phyloP scores from a whole-genome alignment of 2,888 invertebrate species.

The Tridacna gigas region DNA sequence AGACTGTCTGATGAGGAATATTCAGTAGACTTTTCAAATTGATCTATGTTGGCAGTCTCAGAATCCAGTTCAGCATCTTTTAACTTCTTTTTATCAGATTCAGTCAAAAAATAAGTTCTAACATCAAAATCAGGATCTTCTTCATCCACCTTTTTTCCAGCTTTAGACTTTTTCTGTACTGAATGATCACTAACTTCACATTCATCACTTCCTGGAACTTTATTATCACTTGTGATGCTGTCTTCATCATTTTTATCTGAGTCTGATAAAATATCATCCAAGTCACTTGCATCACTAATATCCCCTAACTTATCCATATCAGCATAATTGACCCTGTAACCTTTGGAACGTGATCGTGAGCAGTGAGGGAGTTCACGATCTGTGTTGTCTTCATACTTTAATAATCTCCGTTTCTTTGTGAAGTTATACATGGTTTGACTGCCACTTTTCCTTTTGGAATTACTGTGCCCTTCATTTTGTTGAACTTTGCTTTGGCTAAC shows the following conservation, averaged over 20 bases:
- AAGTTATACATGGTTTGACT: background rate
- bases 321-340: slow-evolving; percentile 3
- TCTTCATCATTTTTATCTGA: background rate
- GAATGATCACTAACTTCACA: background rate
- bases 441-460: background rate
- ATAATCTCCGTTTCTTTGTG: background rate
- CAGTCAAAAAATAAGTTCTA: no score
- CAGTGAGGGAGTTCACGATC: background rate
- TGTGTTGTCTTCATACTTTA: background rate
- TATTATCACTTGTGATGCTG: background rate
- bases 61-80: no score
- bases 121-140: background rate
- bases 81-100: no score
- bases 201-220: background rate
- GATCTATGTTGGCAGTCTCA: no score
- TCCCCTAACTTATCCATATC: background rate
- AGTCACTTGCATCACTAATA: background rate
- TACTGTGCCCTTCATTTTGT: background rate
- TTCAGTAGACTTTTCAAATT: background rate
- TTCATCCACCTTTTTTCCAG: background rate
- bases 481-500: background rate
- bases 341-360: background rate
- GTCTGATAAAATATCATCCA: background rate
- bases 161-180: background rate
- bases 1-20: background rate